phyloP scores from a whole-genome alignment of 2,797 vertebrate genomes.

The Pitangus sulphuratus region DNA sequence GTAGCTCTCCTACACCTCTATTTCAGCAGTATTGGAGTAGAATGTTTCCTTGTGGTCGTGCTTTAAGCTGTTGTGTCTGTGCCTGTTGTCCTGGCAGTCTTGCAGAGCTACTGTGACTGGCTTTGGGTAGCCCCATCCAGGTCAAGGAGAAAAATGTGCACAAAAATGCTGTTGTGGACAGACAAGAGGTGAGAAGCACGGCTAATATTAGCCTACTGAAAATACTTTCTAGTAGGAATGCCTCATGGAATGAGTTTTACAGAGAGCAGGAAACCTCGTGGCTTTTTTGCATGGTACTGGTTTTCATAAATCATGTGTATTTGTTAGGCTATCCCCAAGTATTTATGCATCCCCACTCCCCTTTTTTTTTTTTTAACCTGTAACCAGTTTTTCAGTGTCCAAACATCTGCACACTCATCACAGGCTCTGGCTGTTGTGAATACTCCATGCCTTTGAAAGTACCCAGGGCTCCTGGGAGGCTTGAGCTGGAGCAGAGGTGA shows the following conservation, averaged over 20 bases:
- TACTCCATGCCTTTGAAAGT: background rate
- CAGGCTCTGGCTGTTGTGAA: background rate
- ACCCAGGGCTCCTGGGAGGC: background rate
- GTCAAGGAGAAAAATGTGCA: background rate
- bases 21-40: background rate
- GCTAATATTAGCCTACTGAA: background rate
- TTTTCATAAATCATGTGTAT: background rate
- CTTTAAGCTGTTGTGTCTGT: background rate
- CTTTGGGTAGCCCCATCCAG: background rate
- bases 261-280: background rate
- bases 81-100: background rate
- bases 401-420: rapidly evolving
- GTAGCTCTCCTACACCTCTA: background rate
- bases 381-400: background rate
- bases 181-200: background rate
- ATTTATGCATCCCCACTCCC: rapidly evolving
- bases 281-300: background rate
- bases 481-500: background rate
- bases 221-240: background rate
- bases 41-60: background rate
- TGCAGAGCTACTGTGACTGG: background rate
- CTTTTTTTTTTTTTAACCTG: rapidly evolving
- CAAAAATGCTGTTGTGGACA: background rate
- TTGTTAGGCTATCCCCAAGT: background rate
- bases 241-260: background rate